Evolutionary conservation across 2,113 vertebrate genomes (phyloP).

Genomic region (Plecotus auritus): DNA sequence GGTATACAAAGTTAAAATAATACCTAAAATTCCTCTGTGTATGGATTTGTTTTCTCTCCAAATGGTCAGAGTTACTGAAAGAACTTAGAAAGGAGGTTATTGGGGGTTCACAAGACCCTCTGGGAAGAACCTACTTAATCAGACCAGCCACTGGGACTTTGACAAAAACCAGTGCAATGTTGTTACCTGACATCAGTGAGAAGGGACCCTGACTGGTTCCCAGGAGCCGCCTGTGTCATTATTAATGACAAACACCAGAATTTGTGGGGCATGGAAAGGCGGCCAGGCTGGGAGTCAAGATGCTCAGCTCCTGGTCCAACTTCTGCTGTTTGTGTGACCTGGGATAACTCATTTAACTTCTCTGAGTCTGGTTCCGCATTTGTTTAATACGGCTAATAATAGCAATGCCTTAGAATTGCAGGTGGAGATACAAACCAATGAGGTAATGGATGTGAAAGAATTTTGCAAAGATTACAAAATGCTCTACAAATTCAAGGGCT

Average conservation of each 20-base stretch:
- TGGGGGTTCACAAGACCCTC: slow-evolving; percentile 25
- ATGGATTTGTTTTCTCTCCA: slow-evolving; percentile 66
- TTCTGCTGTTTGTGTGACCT: not conserved
- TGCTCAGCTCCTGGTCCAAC: not conserved
- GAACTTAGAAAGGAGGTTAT: slow-evolving; percentile 44
- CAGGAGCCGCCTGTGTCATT: not conserved
- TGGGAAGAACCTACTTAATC: slow-evolving; percentile 29
- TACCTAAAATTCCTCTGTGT: slow-evolving; percentile 50
- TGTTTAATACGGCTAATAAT: not conserved
- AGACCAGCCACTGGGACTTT: not conserved
- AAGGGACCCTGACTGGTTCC: not conserved
- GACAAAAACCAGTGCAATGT: not conserved
- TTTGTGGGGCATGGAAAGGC: not conserved
- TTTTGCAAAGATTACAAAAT: not conserved
- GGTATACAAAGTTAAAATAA: slow-evolving; percentile 62
- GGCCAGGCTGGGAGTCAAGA: not conserved
- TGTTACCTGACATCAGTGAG: not conserved
- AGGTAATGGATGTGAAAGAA: not conserved
- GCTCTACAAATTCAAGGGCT: not conserved
- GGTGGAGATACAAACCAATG: not conserved
- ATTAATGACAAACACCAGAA: not conserved
- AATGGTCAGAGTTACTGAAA: slow-evolving; percentile 47
- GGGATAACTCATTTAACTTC: not conserved
- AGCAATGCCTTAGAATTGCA: not conserved
- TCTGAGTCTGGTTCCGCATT: not conserved